Percentiles rank a stretch among this genome's conserved stretches.
Conservation (phyloP, 2,797 vertebrate species). For the Danio aesculapii region DNA sequence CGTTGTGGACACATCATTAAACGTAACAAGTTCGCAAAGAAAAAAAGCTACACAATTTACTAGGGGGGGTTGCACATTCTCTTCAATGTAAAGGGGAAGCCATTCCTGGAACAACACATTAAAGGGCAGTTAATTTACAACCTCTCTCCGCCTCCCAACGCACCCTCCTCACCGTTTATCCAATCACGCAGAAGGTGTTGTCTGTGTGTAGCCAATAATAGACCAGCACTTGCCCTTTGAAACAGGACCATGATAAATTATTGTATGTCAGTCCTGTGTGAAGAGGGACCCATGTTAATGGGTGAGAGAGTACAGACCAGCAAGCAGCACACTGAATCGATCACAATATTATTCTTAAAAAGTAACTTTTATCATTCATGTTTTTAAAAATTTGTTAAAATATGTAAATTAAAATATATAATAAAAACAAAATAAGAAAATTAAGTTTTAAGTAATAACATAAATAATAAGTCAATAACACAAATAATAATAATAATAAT, state of each 20-base stretch:
- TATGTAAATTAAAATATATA: background rate
- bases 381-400: too few species aligned
- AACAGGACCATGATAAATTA: slow-evolving; percentile 62
- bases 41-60: slow-evolving; percentile 7
- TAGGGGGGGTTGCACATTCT: background rate
- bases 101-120: slow-evolving; percentile 37
- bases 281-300: slow-evolving; percentile 24
- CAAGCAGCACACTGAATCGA: background rate
- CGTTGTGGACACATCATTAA: background rate
- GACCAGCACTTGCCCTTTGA: slow-evolving; percentile 54
- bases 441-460: too few species aligned
- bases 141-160: background rate
- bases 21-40: background rate
- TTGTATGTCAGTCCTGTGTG: slow-evolving; percentile 31
- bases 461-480: too few species aligned
- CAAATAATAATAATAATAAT: too few species aligned
- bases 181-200: slow-evolving; percentile 65
- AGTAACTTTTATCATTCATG: too few species aligned
- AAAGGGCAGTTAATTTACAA: slow-evolving; percentile 53
- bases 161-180: slow-evolving; percentile 43
- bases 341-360: too few species aligned
- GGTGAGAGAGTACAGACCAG: slow-evolving; percentile 16
- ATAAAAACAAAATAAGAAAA: too few species aligned
- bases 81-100: slow-evolving; percentile 7
- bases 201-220: slow-evolving; percentile 61